Evolutionary conservation across 92 coral and sea anemone genomes (phyloP), one percentile per base, ranked within the genome.

Genomic region (Umimayanthus kanabou): DNA sequence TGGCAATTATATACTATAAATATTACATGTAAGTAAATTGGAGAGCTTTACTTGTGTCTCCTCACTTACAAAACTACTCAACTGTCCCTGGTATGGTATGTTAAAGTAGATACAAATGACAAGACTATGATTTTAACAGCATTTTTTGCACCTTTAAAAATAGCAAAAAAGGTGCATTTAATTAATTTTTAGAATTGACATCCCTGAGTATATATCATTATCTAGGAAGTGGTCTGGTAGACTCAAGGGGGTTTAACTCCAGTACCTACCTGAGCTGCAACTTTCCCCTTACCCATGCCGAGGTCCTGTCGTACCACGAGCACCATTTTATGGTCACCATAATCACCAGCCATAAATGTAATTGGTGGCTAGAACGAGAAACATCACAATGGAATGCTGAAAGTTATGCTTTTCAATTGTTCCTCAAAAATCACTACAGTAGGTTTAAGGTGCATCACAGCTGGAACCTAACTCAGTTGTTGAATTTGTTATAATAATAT

Each of bases 281-380:
- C 85, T 82, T 96, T 96, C 26, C 99, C 99, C 80, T 96, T 96
- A 29, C 99, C 98, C 99, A 96, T 96, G n/a, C 99, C 95, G 6
- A 96, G 91, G 82, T 96, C 99, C 47, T 97, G 99, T 42, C 99
- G 94, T 7, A 97, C 99, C 18, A 95, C 99, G 9, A 97, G 91
- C 77, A 97, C 97, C 99, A 97, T 97, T 76, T 96, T 96, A 76
- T 95, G 94, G 67, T 96, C 98, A 39, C 99, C 98, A 88, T 73
- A 84, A 74, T 85, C 94, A 67, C 90, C 94, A 53, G 98, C 88
- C 9, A 71, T 77, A 57, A 89, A 92, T 16, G 92, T 86, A 45
- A 83, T 78, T 75, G 88, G 73, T 26, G 70, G 73, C 92, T 90
- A 45, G 42, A 66, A 33, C 29, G 9, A 47, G 23, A 73, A 61